Evolutionary conservation across 2,888 invertebrate genomes (phyloP).

Genomic region (Tortricodes alternella): DNA sequence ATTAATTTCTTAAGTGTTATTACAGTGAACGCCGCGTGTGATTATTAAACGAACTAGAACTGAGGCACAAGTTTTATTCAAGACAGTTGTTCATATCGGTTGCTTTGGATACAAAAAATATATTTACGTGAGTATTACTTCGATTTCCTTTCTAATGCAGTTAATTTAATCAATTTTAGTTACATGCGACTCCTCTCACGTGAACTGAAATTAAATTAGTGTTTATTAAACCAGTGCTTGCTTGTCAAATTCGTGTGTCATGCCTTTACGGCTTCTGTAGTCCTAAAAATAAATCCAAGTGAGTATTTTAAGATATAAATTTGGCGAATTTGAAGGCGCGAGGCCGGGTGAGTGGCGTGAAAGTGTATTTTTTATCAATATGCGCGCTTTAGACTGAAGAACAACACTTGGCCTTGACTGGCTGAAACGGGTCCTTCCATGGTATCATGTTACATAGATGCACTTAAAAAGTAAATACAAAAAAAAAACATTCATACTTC

Average conservation of each 20-base stretch:
- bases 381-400: conserved; percentile 42
- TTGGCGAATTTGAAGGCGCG: conserved; percentile 71
- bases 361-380: conserved; percentile 62
- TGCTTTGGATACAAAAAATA: conserved; percentile 62
- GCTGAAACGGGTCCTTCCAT: conserved; percentile 37
- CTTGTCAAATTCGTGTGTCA: conserved; percentile 54
- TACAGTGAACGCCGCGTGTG: conserved; percentile 62
- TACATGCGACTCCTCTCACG: conserved; percentile 49
- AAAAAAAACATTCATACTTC: background rate
- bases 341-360: conserved; percentile 67
- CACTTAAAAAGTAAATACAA: conserved; percentile 15
- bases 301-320: conserved; percentile 73
- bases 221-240: conserved; percentile 46
- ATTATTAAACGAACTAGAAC: conserved; percentile 42
- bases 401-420: conserved; percentile 56
- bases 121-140: conserved; percentile 69
- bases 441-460: conserved; percentile 43
- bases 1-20: conserved; percentile 59
- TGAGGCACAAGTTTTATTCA: conserved; percentile 33
- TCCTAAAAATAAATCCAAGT: conserved; percentile 72
- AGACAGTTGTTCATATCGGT: conserved; percentile 48
- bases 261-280: conserved; percentile 54
- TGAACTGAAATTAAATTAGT: conserved; percentile 58
- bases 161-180: conserved; percentile 58
- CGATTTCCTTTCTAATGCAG: conserved; percentile 52